phyloP scores from a whole-genome alignment of 2,797 vertebrate species.

The Lerista edwardsae region DNA sequence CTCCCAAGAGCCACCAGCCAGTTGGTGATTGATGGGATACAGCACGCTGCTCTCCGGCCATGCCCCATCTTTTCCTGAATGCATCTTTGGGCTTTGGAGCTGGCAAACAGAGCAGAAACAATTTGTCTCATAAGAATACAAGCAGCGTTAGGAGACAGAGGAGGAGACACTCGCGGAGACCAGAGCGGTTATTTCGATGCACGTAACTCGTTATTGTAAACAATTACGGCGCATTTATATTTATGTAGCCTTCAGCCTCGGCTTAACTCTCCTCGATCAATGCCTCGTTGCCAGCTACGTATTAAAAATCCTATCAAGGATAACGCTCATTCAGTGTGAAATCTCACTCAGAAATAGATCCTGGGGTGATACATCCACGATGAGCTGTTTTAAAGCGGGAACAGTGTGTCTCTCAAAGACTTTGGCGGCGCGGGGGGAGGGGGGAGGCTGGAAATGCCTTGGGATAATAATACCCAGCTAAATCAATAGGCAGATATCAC shows the following conservation, averaged over 20 bases:
- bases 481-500: constrained; percentile 25
- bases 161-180: not conserved
- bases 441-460: constrained; percentile 13
- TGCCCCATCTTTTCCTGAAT: not conserved
- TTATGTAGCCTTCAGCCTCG: constrained; percentile 38
- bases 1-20: not conserved
- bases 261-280: constrained; percentile 40
- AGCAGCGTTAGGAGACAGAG: not conserved
- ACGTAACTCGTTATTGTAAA: constrained; percentile 42
- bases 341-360: constrained; percentile 33
- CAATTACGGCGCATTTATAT: constrained; percentile 38
- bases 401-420: constrained; percentile 19
- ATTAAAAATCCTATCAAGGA: constrained; percentile 37
- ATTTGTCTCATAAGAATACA: not conserved
- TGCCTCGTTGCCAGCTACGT: constrained; percentile 28
- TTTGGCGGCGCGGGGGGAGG: not conserved
- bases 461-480: constrained; percentile 40
- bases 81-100: not conserved
- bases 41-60: not conserved
- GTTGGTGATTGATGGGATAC: constrained; percentile 13
- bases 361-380: constrained; percentile 37
- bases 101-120: not conserved
- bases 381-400: constrained; percentile 22
- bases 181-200: constrained; percentile 46
- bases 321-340: constrained; percentile 12